phyloP scores from a whole-genome alignment of 2,113 vertebrate species.

The Ictidomys tridecemlineatus region DNA sequence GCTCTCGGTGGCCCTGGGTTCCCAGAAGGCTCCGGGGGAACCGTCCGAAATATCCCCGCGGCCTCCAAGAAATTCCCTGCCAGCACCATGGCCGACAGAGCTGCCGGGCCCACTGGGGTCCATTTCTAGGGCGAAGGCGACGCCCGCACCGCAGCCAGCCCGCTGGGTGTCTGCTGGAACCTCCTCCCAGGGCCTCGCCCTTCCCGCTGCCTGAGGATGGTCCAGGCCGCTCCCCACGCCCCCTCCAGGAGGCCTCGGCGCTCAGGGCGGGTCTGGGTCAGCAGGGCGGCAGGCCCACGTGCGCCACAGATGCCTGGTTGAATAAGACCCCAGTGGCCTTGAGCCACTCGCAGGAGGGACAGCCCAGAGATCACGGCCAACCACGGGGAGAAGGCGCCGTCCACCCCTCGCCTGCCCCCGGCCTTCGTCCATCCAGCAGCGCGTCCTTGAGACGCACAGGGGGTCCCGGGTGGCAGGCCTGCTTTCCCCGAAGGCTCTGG shows the following conservation, averaged over 20 bases:
- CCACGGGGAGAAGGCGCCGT: background rate
- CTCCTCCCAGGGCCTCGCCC: background rate
- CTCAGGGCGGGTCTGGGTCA: background rate
- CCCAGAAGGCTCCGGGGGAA: background rate
- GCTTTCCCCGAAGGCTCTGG: background rate
- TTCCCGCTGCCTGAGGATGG: background rate
- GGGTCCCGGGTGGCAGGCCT: rapidly evolving
- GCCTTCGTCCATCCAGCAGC: background rate
- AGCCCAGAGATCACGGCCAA: rapidly evolving
- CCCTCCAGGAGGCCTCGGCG: background rate
- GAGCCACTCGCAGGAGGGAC: background rate
- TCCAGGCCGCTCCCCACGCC: background rate
- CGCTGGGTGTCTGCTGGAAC: background rate
- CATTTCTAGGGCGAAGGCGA: background rate
- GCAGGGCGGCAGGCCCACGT: background rate
- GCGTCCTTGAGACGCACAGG: too few relatives aligned
- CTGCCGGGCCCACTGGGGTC: too few relatives aligned
- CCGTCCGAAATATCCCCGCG: background rate
- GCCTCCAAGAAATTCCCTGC: constrained; percentile 63
- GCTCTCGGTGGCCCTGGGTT: background rate
- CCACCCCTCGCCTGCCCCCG: rapidly evolving
- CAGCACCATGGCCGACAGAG: background rate
- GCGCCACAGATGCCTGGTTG: background rate
- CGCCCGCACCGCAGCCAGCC: background rate
- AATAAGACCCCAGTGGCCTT: background rate